Percentiles rank a stretch among this genome's conserved stretches.
Conservation (phyloP, 1,140 invertebrate species). For the Hylaeus volcanicus region DNA sequence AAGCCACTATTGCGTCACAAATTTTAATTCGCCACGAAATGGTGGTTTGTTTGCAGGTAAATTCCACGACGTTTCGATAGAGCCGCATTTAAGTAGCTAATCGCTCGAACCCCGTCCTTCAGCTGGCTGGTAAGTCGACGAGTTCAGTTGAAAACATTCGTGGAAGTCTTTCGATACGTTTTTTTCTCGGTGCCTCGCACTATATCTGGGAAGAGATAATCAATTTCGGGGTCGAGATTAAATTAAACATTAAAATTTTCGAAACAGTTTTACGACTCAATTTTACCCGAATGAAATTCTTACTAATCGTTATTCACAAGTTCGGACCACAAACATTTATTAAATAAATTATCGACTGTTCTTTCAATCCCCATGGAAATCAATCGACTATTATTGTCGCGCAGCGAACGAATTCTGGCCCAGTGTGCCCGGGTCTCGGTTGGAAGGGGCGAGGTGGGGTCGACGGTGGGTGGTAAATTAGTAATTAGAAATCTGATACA, state of each 20-base stretch:
- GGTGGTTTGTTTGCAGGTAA: slow-evolving; percentile 73
- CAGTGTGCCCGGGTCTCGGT: not conserved
- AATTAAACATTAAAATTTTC: too few relatives aligned
- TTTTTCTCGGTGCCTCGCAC: not conserved
- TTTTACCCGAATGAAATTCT: too few relatives aligned
- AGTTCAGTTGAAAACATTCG: not conserved
- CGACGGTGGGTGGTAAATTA: slow-evolving; percentile 73
- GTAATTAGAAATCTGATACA: slow-evolving; percentile 81
- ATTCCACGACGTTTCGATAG: slow-evolving; percentile 51
- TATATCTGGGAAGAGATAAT: too few relatives aligned
- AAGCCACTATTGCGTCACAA: not conserved
- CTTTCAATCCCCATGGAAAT: too few relatives aligned
- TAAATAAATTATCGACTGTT: too few relatives aligned
- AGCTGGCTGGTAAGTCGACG: slow-evolving; percentile 51
- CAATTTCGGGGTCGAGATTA: too few relatives aligned
- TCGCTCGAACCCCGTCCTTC: slow-evolving; percentile 14
- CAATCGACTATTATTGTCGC: too few relatives aligned
- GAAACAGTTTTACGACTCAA: too few relatives aligned
- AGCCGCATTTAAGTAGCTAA: slow-evolving; percentile 24
- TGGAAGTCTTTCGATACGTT: not conserved
- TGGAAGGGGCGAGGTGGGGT: slow-evolving; percentile 17
- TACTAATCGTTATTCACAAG: too few relatives aligned
- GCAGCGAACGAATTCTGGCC: too few relatives aligned
- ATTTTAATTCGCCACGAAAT: not conserved
- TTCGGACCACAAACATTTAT: too few relatives aligned